Conservation (phyloP, 2,797 vertebrate species). For the Lophius americanus region DNA sequence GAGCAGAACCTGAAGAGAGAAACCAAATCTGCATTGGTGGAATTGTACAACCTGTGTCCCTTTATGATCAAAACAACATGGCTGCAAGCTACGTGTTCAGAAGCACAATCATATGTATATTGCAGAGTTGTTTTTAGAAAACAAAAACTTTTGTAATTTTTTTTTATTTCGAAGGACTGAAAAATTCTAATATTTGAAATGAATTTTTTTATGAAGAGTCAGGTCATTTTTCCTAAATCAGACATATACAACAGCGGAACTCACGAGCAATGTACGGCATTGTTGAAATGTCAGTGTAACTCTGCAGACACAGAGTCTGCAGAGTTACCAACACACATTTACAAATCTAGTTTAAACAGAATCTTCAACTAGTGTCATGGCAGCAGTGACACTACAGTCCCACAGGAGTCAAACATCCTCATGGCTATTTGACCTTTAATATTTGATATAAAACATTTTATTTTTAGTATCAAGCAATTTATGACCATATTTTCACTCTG, state of each 20-base stretch:
- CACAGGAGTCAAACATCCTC: conserved; percentile 8
- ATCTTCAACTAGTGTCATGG: background rate
- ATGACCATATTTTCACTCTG: conserved; percentile 35
- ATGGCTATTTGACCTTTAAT: no score
- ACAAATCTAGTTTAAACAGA: conserved; percentile 10
- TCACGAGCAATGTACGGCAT: conserved; percentile 16
- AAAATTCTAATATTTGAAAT: conserved; percentile 57
- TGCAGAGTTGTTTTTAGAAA: conserved; percentile 48
- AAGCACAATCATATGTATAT: conserved; percentile 66
- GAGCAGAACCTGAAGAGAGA: conserved; percentile 3
- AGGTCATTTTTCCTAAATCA: conserved; percentile 55
- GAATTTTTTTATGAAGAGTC: conserved; percentile 57
- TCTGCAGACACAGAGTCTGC: conserved; percentile 3
- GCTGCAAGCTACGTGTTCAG: conserved; percentile 57
- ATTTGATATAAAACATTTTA: no score
- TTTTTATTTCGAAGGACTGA: conserved; percentile 42
- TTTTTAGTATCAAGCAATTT: conserved; percentile 23
- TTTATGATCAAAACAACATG: conserved; percentile 33
- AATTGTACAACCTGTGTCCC: background rate
- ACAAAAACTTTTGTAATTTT: conserved; percentile 41
- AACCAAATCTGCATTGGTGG: conserved; percentile 17
- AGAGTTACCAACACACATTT: conserved; percentile 5
- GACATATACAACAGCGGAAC: conserved; percentile 10
- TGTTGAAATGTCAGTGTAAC: conserved; percentile 13
- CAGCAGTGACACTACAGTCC: conserved; percentile 21